These are phyloP conservation scores for Pseudomyrmex pallidus DNA, from an alignment of 1,140 invertebrate genomes.

Conservation along the genomic window DNA sequence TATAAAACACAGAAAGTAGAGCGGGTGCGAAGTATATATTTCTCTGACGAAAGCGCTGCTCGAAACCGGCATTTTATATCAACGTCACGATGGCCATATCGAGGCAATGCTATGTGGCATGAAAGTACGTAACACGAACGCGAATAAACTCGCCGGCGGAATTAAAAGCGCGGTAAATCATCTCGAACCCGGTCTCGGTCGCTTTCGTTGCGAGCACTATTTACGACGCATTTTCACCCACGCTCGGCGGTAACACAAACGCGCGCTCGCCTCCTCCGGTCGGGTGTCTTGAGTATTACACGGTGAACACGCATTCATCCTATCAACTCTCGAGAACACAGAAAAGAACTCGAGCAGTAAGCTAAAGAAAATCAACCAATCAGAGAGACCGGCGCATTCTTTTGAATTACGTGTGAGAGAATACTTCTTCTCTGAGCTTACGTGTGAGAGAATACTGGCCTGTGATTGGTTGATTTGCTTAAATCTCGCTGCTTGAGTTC, in stretches of 20 bases:
- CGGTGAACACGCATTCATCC: slow-evolving; percentile 26
- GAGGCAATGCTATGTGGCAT: slow-evolving; percentile 7
- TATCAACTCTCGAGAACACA: background rate
- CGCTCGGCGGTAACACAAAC: slow-evolving; percentile 3
- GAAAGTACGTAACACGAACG: slow-evolving; percentile 20
- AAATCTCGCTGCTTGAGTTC: too few species aligned
- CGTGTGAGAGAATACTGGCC: too few species aligned
- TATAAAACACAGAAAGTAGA: background rate
- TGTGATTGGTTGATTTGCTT: too few species aligned
- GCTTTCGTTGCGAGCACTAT: slow-evolving; percentile 38
- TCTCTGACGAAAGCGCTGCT: background rate
- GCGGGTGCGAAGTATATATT: background rate
- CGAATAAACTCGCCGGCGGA: slow-evolving; percentile 17
- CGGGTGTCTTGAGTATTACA: slow-evolving; percentile 32
- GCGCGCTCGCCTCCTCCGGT: background rate
- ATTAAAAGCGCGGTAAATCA: slow-evolving; percentile 55
- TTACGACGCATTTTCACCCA: slow-evolving; percentile 36
- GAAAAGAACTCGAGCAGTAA: too few species aligned
- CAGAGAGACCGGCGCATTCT: too few species aligned
- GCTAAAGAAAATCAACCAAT: too few species aligned
- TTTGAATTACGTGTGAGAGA: too few species aligned
- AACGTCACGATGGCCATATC: background rate
- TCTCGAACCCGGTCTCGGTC: slow-evolving; percentile 40
- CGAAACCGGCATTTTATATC: slow-evolving; percentile 5
- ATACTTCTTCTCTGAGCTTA: too few species aligned